Evolutionary conservation across 2,888 invertebrate genomes (phyloP), one percentile per base, ranked within the genome.

Genomic region (Macrophya annulata): DNA sequence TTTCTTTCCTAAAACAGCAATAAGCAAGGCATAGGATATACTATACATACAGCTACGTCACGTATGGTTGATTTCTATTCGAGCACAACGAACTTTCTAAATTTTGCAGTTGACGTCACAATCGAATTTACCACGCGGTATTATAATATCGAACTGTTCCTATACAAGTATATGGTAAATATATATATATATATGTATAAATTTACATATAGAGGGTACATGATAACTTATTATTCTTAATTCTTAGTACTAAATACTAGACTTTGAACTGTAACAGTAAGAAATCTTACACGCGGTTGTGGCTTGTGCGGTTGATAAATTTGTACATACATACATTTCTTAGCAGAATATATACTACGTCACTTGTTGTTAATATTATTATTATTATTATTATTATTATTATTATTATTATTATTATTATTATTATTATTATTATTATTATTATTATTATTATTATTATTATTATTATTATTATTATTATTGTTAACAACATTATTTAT

Each of bases 41-140:
- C 21, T 68, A 68, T 25, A 68, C 1, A 37, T 15, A 37, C 59
- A 59, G 21, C 48, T 83, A 83, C 83, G 83, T 83, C 65, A 83
- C 83, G 83, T 83, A 68, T 83, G 45, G 65, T 68, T 83, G 83
- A 48, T 71, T 71, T 83, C 83, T 68, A 83, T 65, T 48, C 68
- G 68, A 83, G 68, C 83, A 71, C 37, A 31, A 68, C 83, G 17
- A 68, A 83, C 83, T 83, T 83, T 83, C 83, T 83, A 83, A 81
- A 81, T 68, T 83, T 83, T 83, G 83, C 68, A 83, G 83, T 48
- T 68, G 62, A 71, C 83, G 71, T 68, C 83, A 83, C 68, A 45
- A 83, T 45, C 65, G 81, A 81, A 8, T 62, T 79, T 40, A 51
- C 21, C 55, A 55, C 55, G 55, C 55, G 55, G n/a, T 55, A 55